These are phyloP conservation scores for Busseola fusca DNA, from an alignment of 2,888 invertebrate species.

Conservation along the genomic window DNA sequence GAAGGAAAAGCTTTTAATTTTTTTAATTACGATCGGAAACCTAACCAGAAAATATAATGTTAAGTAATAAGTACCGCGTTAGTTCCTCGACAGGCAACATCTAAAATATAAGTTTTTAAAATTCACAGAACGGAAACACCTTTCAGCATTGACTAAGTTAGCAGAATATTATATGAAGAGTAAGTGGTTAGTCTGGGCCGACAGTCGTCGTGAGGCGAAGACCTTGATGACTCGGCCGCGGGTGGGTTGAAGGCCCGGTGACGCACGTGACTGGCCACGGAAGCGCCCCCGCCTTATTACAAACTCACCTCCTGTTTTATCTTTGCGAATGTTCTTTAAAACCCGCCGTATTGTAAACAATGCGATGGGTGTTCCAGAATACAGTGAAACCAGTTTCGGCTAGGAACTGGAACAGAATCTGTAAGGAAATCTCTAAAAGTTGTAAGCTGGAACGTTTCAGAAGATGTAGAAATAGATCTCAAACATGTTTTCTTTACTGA, in stretches of 20 bases:
- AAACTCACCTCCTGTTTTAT: constrained; percentile 48
- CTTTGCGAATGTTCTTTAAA: constrained; percentile 22
- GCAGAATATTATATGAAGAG: constrained; percentile 38
- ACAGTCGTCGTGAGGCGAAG: constrained; percentile 56
- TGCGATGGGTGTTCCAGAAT: background rate
- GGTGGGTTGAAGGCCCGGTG: constrained; percentile 75
- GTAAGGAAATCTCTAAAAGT: background rate
- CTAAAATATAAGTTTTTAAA: constrained; percentile 16
- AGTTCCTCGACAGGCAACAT: background rate
- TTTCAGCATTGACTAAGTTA: constrained; percentile 43
- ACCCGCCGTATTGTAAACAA: constrained; percentile 7
- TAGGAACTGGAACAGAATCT: constrained; percentile 1
- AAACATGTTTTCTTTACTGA: background rate
- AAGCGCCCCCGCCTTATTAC: constrained; percentile 62
- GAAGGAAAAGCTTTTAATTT: constrained; percentile 31
- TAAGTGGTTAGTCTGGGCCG: constrained; percentile 52
- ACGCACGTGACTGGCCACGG: constrained; percentile 70
- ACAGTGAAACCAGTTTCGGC: background rate
- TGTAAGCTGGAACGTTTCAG: background rate
- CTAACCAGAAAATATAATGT: constrained; percentile 9
- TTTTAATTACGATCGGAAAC: background rate
- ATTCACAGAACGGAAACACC: constrained; percentile 22
- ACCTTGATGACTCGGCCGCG: constrained; percentile 68
- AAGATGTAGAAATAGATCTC: background rate
- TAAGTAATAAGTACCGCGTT: constrained; percentile 6